Conservation (phyloP, 2,113 vertebrate genomes). For the Henicopernis longicauda region DNA sequence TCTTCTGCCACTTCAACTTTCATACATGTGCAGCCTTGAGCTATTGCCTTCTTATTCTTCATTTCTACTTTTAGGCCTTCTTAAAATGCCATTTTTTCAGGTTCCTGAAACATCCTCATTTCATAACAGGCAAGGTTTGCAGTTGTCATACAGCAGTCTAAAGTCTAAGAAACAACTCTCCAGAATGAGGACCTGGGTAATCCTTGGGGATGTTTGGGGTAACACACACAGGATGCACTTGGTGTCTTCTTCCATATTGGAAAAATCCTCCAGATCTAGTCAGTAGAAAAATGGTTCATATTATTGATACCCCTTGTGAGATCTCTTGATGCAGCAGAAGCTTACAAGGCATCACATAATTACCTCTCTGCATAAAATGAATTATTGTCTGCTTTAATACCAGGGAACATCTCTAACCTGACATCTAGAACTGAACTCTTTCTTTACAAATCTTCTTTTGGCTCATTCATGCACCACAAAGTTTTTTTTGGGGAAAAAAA, state of each 20-base stretch:
- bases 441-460: not conserved
- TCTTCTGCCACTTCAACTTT: not conserved
- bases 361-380: not conserved
- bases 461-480: not conserved
- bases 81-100: not conserved
- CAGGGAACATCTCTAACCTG: not conserved
- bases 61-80: not conserved
- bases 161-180: not conserved
- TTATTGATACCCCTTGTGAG: not conserved
- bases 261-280: not conserved
- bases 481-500: not conserved
- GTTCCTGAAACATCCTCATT: not conserved
- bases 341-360: not conserved
- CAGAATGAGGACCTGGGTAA: not conserved
- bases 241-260: not conserved
- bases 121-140: not conserved
- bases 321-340: not conserved
- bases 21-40: not conserved
- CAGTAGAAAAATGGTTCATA: not conserved
- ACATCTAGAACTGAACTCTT: not conserved
- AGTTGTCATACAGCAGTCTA: not conserved
- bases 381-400: not conserved
- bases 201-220: not conserved
- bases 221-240: not conserved
- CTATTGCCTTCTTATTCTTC: not conserved